Evolutionary conservation across 2,113 vertebrate genomes (phyloP).

Genomic region (Noturus placidus): DNA sequence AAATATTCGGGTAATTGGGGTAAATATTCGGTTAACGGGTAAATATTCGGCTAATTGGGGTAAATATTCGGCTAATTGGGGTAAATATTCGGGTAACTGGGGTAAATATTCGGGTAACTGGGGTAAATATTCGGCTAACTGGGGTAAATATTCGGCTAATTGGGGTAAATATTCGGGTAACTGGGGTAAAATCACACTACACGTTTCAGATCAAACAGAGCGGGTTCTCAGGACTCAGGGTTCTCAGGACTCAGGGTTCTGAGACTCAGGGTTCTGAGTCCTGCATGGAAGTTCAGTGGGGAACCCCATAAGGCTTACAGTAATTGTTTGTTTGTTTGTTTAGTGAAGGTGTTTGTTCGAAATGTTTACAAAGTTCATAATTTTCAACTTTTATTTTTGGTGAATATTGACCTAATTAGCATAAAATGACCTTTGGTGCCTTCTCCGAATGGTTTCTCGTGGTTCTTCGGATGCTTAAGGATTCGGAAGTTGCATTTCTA

Average conservation of each 20-base stretch:
- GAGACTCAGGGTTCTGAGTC: background rate
- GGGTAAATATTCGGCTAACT: no score
- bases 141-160: no score
- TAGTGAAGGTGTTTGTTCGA: background rate
- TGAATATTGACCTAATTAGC: background rate
- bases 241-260: no score
- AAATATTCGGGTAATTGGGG: no score
- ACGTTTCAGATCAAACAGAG: background rate
- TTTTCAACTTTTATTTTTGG: background rate
- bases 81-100: no score
- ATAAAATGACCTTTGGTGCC: background rate
- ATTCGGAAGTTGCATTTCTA: background rate
- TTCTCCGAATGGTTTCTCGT: background rate
- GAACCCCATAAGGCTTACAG: background rate
- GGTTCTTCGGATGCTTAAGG: background rate
- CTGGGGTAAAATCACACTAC: background rate
- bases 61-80: no score
- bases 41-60: no score
- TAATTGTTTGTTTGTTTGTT: background rate
- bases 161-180: no score
- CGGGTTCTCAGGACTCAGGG: no score
- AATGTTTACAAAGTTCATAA: background rate
- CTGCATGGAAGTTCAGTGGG: background rate
- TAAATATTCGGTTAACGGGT: no score
- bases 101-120: no score